Conservation (phyloP, 2,797 vertebrate genomes). For the Lutjanus argentimaculatus region DNA sequence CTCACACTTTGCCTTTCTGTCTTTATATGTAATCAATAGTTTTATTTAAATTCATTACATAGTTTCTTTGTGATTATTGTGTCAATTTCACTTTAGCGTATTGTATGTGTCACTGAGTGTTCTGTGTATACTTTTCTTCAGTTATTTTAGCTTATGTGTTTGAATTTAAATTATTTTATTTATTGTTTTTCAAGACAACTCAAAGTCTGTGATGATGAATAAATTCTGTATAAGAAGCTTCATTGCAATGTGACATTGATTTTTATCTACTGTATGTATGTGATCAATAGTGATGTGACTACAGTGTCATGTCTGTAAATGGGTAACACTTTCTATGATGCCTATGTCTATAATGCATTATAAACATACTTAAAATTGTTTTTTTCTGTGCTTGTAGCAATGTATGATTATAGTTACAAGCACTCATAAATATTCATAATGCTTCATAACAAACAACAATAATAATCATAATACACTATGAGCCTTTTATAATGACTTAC, state of each 20-base stretch:
- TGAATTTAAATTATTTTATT: slow-evolving; percentile 55
- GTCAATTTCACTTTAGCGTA: slow-evolving; percentile 21
- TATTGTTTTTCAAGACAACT: slow-evolving; percentile 44
- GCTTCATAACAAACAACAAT: too few relatives aligned
- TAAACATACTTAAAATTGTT: too few relatives aligned
- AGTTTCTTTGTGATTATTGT: slow-evolving; percentile 25
- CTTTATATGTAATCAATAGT: slow-evolving; percentile 21
- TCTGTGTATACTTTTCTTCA: slow-evolving; percentile 35
- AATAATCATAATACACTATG: too few relatives aligned
- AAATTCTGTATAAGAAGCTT: slow-evolving; percentile 25
- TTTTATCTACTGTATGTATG: not conserved
- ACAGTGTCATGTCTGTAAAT: not conserved
- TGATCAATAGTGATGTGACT: not conserved
- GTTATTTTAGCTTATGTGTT: slow-evolving; percentile 31
- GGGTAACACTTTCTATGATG: not conserved
- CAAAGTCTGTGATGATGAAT: slow-evolving; percentile 37
- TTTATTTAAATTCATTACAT: slow-evolving; percentile 20
- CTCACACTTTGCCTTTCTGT: slow-evolving; percentile 7
- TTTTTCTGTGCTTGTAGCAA: too few relatives aligned
- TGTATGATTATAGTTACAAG: too few relatives aligned
- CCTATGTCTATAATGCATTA: too few relatives aligned
- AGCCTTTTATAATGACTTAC: too few relatives aligned
- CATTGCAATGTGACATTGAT: slow-evolving; percentile 13
- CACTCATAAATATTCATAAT: too few relatives aligned
- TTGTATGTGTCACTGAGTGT: slow-evolving; percentile 18